A percentile compares a stretch with the other conserved stretches of the same genome.
These are phyloP conservation scores for Lacerta bilineata DNA, from an alignment of 2,797 vertebrate species.

Conservation along the genomic window DNA sequence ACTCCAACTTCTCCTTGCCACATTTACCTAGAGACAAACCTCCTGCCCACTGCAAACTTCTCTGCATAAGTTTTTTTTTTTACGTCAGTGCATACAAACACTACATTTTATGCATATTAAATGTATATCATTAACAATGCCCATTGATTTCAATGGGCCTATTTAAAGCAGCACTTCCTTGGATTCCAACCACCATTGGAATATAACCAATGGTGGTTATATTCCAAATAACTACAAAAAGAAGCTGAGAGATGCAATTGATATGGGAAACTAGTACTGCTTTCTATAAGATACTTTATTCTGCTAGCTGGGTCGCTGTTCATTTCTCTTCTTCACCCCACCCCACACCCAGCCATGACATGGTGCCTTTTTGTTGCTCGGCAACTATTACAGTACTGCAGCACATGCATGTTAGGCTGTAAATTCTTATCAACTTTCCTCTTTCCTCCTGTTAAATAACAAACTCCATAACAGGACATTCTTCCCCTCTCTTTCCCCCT, in stretches of 20 bases:
- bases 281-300: slow-evolving; percentile 54
- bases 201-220: slow-evolving; percentile 14
- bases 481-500: slow-evolving; percentile 40
- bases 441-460: slow-evolving; percentile 68
- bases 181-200: no score
- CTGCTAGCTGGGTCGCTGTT: slow-evolving; percentile 69
- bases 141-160: no score
- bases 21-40: no score
- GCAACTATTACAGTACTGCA: slow-evolving; percentile 73
- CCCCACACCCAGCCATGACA: slow-evolving; percentile 68
- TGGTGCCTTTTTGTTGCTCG: slow-evolving; percentile 74
- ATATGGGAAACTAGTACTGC: slow-evolving; percentile 2
- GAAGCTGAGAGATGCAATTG: slow-evolving; percentile 12
- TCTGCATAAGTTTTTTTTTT: no score
- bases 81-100: no score
- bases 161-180: no score
- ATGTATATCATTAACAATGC: no score
- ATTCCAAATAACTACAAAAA: slow-evolving; percentile 43
- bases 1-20: no score
- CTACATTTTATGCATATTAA: no score
- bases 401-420: slow-evolving; percentile 72
- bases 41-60: no score
- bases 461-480: slow-evolving; percentile 66
- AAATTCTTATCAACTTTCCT: slow-evolving; percentile 71
- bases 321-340: slow-evolving; percentile 55